Conservation (phyloP, 2,797 vertebrate species). For the Salmo trutta region DNA sequence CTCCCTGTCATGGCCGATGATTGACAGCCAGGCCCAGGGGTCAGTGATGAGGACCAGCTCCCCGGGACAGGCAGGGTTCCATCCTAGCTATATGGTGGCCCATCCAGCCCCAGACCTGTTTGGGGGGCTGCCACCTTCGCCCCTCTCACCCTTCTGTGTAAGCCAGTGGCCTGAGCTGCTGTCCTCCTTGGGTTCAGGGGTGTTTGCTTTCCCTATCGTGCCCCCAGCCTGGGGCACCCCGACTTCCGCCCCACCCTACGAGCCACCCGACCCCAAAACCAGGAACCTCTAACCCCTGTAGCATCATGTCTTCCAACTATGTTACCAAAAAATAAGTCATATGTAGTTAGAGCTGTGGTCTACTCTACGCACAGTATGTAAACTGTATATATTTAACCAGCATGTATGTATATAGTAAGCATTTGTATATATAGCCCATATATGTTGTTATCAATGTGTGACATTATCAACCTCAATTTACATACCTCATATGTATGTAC, state of each 20-base stretch:
- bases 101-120: slow-evolving; percentile 64
- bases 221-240: slow-evolving; percentile 59
- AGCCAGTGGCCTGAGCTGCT: slow-evolving; percentile 73
- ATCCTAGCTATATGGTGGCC: slow-evolving; percentile 49
- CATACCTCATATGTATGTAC: slow-evolving; percentile 59
- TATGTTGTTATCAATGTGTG: slow-evolving; percentile 36
- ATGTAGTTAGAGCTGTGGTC: slow-evolving; percentile 36
- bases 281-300: slow-evolving; percentile 67
- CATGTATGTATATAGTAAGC: slow-evolving; percentile 57
- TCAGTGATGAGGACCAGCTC: slow-evolving; percentile 65
- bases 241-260: slow-evolving; percentile 63
- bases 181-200: slow-evolving; percentile 53
- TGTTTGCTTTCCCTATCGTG: slow-evolving; percentile 68
- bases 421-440: slow-evolving; percentile 62
- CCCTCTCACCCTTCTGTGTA: slow-evolving; percentile 70
- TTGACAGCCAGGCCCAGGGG: slow-evolving; percentile 66
- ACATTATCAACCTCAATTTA: slow-evolving; percentile 49
- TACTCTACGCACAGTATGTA: slow-evolving; percentile 26
- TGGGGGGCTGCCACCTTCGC: slow-evolving; percentile 65
- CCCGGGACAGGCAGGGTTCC: slow-evolving; percentile 49
- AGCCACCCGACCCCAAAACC: slow-evolving; percentile 71
- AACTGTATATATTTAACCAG: slow-evolving; percentile 70
- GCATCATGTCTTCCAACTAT: slow-evolving; percentile 64
- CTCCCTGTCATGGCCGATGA: slow-evolving; percentile 71
- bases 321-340: slow-evolving; percentile 59